Evolutionary conservation across 2,113 vertebrate species (phyloP), one percentile per base, ranked within the genome.

Genomic region (Panthera tigris): DNA sequence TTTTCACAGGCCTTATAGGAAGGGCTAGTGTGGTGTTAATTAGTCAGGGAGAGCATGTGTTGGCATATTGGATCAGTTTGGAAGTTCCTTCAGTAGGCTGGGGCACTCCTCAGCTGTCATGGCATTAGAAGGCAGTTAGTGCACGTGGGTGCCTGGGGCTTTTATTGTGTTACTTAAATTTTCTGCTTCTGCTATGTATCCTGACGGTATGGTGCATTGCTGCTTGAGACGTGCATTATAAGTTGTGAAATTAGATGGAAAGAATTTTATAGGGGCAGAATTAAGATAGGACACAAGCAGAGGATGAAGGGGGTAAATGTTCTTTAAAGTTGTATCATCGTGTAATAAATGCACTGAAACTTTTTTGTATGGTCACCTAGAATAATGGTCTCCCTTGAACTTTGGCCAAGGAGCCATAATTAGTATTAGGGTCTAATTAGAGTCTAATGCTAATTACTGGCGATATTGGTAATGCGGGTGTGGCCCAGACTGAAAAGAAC

Each of bases 11-110:
- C 98, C 98, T 98, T 96, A 97, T 98, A 97, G 98, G 98, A 98
- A 97, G 98, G 98, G 98, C 98, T 97, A 95, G 97, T 98, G 98
- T 98, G 98, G 98, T 98, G 98, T 98, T 99, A 99, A 99, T 99
- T 99, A 99, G 98, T 99, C 99, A 98, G 98, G 99, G 98, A 98
- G 98, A 98, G 97, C 97, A 57, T 98, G 97, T 97, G 97, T 95
- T 97, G 98, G 98, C 98, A 97, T 97, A 97, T 96, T 97, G 98
- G 98, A 98, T 99, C 98, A 98, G 98, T 98, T 97, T 98, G 98
- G 97, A 91, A 91, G 87, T 96, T 98, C 97, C 98, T 97, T 98
- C 97, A 98, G 98, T 98, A 98, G 97, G 97, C 73, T 41, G 61
- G n/a, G 88, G 80, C 71, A 45, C 88, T 96, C 94, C 96, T 91